Evolutionary conservation across 64 coral and sea anemone genomes (phyloP), one percentile per base, ranked within the genome.

Genomic region (Stichodactyla mertensii): DNA sequence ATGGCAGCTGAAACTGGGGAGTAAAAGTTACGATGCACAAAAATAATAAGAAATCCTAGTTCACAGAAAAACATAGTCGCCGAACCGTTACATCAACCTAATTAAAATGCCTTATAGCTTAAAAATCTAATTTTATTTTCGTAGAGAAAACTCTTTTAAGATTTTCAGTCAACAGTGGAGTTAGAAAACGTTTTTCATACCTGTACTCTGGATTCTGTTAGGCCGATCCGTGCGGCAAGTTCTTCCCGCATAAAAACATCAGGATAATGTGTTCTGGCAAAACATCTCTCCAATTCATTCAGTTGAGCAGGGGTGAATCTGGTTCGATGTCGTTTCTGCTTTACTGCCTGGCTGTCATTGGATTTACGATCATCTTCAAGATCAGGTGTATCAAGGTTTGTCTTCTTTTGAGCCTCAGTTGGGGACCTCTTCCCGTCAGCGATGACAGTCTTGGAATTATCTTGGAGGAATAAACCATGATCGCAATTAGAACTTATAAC

Each of bases 241-340:
- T 99, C 97, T 85, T 99, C 97, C 45, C 97, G 70, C 97, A 99
- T 99, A n/a, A 99, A 99, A 0, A 99, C 97, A 22, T 99, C 97
- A 0, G 97, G 97, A 28, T 99, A 99, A 18, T 99, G 97, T 5
- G 97, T 99, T 4, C 97, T 85, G 18, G 97, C 93, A 54, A 99
- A 99, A 52, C 97, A 99, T 79, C 97, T 92, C 22, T 99, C 97
- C 5, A 99, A 77, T 77, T 99, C 97, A 61, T 99, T 99, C 9
- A 99, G 70, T 52, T 99, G 97, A 79, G 97, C 93, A 7, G 97
- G 97, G 27, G 97, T 99, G 79, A 99, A 99, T 23, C 97, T 84
- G 10, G 97, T 99, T 18, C 97, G 93, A 71, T 99, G 97, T 52
- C 97, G 93, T 31, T 99, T 99, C 97, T 99, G 97, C 80, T 99